These are phyloP conservation scores for Orthonevra nobilis DNA, from an alignment of 2,888 invertebrate genomes.

Conservation along the genomic window DNA sequence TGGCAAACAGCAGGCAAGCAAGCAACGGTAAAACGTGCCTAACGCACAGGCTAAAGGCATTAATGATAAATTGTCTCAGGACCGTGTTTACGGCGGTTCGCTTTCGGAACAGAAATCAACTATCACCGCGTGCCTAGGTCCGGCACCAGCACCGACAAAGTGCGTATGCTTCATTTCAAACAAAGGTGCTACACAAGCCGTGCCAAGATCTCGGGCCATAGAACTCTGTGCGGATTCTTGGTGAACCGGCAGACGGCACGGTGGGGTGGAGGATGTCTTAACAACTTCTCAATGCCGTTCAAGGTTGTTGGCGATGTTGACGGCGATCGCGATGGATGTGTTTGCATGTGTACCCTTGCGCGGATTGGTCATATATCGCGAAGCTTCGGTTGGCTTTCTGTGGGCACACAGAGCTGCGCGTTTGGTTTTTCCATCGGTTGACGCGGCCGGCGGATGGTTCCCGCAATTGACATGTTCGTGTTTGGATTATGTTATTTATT, in stretches of 20 bases:
- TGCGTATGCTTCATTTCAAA: constrained; percentile 35
- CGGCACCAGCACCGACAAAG: constrained; percentile 36
- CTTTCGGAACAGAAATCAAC: constrained; percentile 55
- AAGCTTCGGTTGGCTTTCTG: constrained; percentile 28
- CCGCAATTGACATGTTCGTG: constrained; percentile 68
- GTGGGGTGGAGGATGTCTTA: constrained; percentile 6
- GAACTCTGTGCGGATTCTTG: constrained; percentile 57
- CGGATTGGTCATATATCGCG: constrained; percentile 23
- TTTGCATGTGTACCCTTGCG: constrained; percentile 20
- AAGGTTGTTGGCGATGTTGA: constrained; percentile 60
- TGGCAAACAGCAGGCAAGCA: constrained; percentile 45
- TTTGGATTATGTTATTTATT: constrained; percentile 63
- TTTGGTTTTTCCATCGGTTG: constrained; percentile 58
- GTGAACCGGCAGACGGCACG: constrained; percentile 7
- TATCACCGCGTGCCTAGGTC: constrained; percentile 48
- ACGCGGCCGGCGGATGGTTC: constrained; percentile 50
- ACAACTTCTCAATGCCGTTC: constrained; percentile 69
- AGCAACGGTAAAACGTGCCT: constrained; percentile 30
- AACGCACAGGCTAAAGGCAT: too few species aligned
- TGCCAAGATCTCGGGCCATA: constrained; percentile 55
- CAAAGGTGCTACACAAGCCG: constrained; percentile 24
- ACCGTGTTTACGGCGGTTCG: constrained; percentile 41
- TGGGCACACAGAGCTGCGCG: constrained; percentile 32
- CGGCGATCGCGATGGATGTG: constrained; percentile 32
- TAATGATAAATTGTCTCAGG: constrained; percentile 64